Evolutionary conservation across 2,113 vertebrate genomes (phyloP), one percentile per base, ranked within the genome.

Genomic region (Dipodomys stephensi): DNA sequence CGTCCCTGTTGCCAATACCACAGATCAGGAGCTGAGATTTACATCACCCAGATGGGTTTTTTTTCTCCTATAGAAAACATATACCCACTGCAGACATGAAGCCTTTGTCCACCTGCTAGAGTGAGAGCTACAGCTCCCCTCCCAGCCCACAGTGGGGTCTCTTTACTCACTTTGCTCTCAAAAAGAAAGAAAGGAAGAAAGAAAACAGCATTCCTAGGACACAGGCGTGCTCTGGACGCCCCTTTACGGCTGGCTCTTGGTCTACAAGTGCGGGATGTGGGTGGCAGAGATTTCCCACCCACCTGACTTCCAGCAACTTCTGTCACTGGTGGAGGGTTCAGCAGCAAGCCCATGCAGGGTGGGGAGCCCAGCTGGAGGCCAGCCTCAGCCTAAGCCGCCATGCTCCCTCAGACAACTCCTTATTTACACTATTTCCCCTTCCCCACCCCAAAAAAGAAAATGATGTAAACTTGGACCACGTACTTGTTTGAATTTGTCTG

Each of bases 121-220:
- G 39, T 35, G 60, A 69, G 77, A 91, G 81, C 46, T 57, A 15
- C 53, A 49, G 20, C 76, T n/a, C 65, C 68, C 53, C 53, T 16
- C 53, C 53, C 53, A 57, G 62, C 44, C 78, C 15, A 7, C 65
- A 62, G 49, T 1, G 13, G 82, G 28, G 49, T 62, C 60, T 65
- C 46, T 39, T n/a, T 78, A 62, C 28, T 35, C 69, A 84, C 80
- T 67, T 68, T 57, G 30, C 60, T 62, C 83, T 81, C 53, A 73
- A 46, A 39, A 39, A 39, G 39, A 39, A 39, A 39, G 39, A 39
- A 39, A 39, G 39, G 39, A 39, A 39, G 39, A 39, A 57, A 57
- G 13, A 57, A 89, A 67, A 77, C n/a, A 74, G 64, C 94, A 95
- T 95, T 95, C 79, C 92, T 88, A 39, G 2, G 53, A 74, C 76